Conservation (phyloP, 1,140 invertebrate species). For the Hylyphantes graminicola region DNA sequence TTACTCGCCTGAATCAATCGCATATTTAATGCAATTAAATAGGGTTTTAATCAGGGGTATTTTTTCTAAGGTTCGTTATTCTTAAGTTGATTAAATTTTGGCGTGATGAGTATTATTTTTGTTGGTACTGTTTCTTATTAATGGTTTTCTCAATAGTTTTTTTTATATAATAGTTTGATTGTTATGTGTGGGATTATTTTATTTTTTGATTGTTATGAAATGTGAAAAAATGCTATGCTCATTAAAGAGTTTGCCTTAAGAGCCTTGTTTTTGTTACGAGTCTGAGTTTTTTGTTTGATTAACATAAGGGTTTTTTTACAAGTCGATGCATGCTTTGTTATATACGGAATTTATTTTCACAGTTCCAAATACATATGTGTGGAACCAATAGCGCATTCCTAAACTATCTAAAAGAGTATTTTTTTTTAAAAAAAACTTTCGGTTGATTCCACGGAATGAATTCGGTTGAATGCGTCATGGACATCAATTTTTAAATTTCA, state of each 20-base stretch:
- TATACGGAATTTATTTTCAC: not conserved
- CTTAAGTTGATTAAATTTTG: no score
- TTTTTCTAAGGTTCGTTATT: no score
- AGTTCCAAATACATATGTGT: no score
- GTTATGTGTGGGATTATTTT: not conserved
- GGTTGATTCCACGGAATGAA: no score
- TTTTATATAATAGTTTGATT: conserved; percentile 24
- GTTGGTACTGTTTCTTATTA: conserved; percentile 2
- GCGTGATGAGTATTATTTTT: conserved; percentile 12
- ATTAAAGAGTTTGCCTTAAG: conserved; percentile 7
- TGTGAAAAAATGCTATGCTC: not conserved
- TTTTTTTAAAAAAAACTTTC: no score
- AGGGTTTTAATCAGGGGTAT: no score
- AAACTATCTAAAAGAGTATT: no score
- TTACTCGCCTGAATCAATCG: no score
- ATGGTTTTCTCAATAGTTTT: not conserved
- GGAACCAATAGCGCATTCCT: no score
- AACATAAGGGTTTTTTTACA: conserved; percentile 2
- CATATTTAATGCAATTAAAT: no score
- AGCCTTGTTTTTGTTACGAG: not conserved
- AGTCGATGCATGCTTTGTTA: not conserved
- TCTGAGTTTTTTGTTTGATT: not conserved
- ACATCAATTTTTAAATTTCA: no score
- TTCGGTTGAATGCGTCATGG: no score
- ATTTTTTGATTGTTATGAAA: not conserved